Base-by-base conservation (phyloP, 2,113 vertebrate genomes). In the Rhinopomastus cyanomelas region DNA sequence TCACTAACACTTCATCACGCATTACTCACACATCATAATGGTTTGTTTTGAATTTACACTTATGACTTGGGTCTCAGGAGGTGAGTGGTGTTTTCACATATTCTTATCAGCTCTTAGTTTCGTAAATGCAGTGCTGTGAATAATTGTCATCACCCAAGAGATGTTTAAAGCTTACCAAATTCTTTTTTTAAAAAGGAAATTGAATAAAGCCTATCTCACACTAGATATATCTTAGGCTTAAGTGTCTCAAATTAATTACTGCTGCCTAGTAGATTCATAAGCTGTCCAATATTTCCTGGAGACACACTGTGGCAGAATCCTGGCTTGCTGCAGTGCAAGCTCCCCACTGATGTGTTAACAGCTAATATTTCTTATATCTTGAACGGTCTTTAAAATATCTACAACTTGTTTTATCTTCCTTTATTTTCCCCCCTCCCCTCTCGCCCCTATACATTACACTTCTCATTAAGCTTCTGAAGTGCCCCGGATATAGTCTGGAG, bases 221-320 rank as follows among this genome's bases (percentile, higher is more conserved):
- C 48, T 19, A 88, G 76, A 44, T 80, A 72, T 84, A 91, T 93
- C 80, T 93, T 76, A 39, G 61, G 26, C 92, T 92, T 84, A 88
- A 80, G 67, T 65, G 62, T 89, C 79, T 95, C 79, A 62, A 92
- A 92, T 96, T 96, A 94, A 95, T 94, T 95, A 90, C 92, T 88
- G 78, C 34, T 94, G 87, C 75, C 82, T 92, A 9, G 8, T 29
- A 94, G 79, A 85, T 89, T 90, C 73, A 83, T 30, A 91, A 89
- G 37, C 65, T 78, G 37, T 79, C 73, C 56, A 61, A 4, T 56
- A 90, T 75, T 87, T 95, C 81, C 92, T 88, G 78, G 51, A 76
- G 76, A 95, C 81, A 93, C 0, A 2, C 1, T 72, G 34, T 75
- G 56, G 27, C 64, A 88, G 53, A 79, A 88, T 81, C 95, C 18